Evolutionary conservation across 2,888 invertebrate species (phyloP).

Genomic region (Drosophila putrida): DNA sequence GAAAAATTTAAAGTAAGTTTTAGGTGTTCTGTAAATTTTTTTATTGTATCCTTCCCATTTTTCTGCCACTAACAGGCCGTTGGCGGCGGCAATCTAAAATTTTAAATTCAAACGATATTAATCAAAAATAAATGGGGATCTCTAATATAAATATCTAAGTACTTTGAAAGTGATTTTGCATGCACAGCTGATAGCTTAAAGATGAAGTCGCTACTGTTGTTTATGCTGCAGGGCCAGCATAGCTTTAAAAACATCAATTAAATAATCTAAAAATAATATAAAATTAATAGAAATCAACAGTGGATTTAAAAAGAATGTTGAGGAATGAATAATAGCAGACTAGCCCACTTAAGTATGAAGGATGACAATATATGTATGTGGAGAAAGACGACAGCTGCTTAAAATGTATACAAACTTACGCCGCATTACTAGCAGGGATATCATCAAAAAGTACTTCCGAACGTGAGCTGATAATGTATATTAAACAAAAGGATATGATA

Average conservation of each 20-base stretch:
- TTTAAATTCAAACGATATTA: slow-evolving; percentile 35
- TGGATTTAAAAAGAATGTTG: background rate
- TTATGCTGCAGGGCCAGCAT: slow-evolving; percentile 24
- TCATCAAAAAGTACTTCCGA: slow-evolving; percentile 84
- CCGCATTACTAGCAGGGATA: slow-evolving; percentile 79
- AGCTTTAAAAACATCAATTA: slow-evolving; percentile 57
- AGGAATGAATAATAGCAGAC: slow-evolving; percentile 1
- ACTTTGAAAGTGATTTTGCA: slow-evolving; percentile 41
- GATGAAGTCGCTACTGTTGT: slow-evolving; percentile 32
- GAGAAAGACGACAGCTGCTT: background rate
- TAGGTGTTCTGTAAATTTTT: background rate
- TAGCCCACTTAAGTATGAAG: slow-evolving; percentile 5
- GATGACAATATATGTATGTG: background rate
- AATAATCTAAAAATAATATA: slow-evolving; percentile 63
- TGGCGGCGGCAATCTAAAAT: slow-evolving; percentile 83
- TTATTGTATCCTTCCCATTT: slow-evolving; percentile 1
- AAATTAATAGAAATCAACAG: slow-evolving; percentile 28
- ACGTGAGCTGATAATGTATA: slow-evolving; percentile 84
- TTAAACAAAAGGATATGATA: slow-evolving; percentile 83
- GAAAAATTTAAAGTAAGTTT: background rate
- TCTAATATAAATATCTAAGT: slow-evolving; percentile 14
- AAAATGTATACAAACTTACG: slow-evolving; percentile 78
- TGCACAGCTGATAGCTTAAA: slow-evolving; percentile 41
- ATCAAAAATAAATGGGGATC: background rate
- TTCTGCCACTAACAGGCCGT: slow-evolving; percentile 81